A percentile compares a stretch with the other conserved stretches of the same genome.
Evolutionary conservation across 2,797 vertebrate genomes (phyloP).

Genomic region (Hylomyscus alleni): DNA sequence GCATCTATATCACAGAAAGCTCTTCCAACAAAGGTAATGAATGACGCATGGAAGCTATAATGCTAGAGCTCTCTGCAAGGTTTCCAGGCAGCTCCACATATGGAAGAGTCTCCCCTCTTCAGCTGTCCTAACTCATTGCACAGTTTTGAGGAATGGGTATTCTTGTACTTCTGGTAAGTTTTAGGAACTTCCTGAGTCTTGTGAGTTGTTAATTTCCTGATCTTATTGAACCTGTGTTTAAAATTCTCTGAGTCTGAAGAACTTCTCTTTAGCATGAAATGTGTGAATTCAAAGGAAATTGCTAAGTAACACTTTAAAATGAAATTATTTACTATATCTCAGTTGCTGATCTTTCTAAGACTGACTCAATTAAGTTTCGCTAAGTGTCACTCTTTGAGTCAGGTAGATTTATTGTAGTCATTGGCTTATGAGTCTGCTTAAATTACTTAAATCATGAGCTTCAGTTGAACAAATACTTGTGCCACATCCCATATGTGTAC

Average conservation of each 20-base stretch:
- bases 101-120: background rate
- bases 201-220: background rate
- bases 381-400: background rate
- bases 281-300: background rate
- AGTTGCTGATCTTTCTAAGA: constrained; percentile 19
- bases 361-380: constrained; percentile 10
- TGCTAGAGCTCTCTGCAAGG: background rate
- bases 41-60: background rate
- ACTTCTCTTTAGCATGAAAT: background rate
- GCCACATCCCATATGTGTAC: background rate
- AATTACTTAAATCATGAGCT: background rate
- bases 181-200: background rate
- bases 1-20: background rate
- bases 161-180: background rate
- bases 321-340: constrained; percentile 34
- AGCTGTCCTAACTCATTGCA: background rate
- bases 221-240: background rate
- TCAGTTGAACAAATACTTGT: background rate
- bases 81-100: background rate
- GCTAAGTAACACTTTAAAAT: background rate
- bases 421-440: background rate
- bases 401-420: background rate
- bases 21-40: background rate
- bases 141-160: background rate
- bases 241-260: background rate